Evolutionary conservation across 2,888 invertebrate species (phyloP), one percentile per base, ranked within the genome.

Genomic region (Metellina segmentata): DNA sequence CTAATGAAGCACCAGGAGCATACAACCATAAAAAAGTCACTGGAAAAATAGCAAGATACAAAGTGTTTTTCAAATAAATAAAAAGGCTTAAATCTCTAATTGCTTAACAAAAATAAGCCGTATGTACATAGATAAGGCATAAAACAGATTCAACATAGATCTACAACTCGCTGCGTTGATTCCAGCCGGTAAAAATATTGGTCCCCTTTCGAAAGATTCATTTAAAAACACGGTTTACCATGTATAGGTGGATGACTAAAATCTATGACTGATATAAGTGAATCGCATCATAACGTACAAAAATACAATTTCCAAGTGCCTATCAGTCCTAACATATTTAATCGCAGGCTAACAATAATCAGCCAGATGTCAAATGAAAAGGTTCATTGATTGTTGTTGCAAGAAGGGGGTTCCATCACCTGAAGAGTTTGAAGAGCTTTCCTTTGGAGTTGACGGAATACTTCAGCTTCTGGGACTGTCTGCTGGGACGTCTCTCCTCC

Each of bases 341-440:
- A 79, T 61, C 61, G 61, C 79, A 34, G 9, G 53, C 34, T 16
- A 53, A 61, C 19, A 48, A 19, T 16, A 34, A 61, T 79, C 61
- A 61, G 16, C 61, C 61, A 16, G 13, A 79, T 19, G 34, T 61
- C 61, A 72, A 72, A 72, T 11, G 72, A 72, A 19, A 9, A 16
- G 19, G 19, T 72, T 19, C 19, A 49, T 19, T 52, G 53, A 34
- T 11, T 9, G 19, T 7, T 7, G 69, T n/a, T n/a, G n/a, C n/a
- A n/a, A n/a, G n/a, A 34, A 34, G 34, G 1, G 19, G 16, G 53
- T 69, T 79, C 81, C 69, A 89, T 92, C 92, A 82, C 89, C 93
- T 90, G 53, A 87, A 93, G 6, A 93, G 87, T 74, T 90, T 92
- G 52, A 93, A 92, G 7, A 93, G 88, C 77, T 93, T 93, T 72